phyloP scores from a whole-genome alignment of 1,140 invertebrate genomes.

The Nylanderia fulva region DNA sequence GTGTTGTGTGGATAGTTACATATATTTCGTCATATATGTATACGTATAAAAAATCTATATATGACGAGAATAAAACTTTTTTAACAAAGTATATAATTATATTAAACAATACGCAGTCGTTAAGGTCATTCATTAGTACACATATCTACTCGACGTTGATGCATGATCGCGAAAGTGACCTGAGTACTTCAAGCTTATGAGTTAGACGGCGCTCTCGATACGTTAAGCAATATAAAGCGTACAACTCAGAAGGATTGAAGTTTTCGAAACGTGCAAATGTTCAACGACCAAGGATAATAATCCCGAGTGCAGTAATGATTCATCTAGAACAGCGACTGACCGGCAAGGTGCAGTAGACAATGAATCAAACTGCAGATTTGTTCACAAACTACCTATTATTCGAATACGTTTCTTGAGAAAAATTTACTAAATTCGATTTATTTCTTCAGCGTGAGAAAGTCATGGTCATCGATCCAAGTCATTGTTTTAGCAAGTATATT shows the following conservation, averaged over 20 bases:
- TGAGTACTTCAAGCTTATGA: conserved; percentile 64
- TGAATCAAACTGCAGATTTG: conserved; percentile 65
- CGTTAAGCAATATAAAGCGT: conserved; percentile 67
- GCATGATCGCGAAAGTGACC: conserved; percentile 71
- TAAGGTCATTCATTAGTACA: conserved; percentile 5
- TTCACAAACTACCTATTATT: conserved; percentile 24
- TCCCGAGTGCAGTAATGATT: conserved; percentile 70
- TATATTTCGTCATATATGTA: too few species aligned
- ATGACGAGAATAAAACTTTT: neutral
- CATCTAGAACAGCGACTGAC: conserved; percentile 62
- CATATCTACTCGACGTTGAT: conserved; percentile 61
- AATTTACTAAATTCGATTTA: neutral
- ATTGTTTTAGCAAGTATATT: neutral
- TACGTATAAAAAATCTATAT: too few species aligned
- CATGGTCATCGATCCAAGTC: neutral
- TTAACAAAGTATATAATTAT: neutral
- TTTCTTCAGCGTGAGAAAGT: conserved; percentile 31
- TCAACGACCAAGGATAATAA: conserved; percentile 74
- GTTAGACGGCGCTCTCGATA: conserved; percentile 61
- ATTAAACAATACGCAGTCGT: neutral
- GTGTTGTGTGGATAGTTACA: too few species aligned
- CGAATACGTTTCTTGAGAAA: neutral
- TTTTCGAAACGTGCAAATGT: conserved; percentile 71
- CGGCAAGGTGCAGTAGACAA: conserved; percentile 68
- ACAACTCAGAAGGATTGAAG: conserved; percentile 67